These are phyloP conservation scores for Sebastes flavidus DNA, from an alignment of 2,797 vertebrate species.

Conservation along the genomic window DNA sequence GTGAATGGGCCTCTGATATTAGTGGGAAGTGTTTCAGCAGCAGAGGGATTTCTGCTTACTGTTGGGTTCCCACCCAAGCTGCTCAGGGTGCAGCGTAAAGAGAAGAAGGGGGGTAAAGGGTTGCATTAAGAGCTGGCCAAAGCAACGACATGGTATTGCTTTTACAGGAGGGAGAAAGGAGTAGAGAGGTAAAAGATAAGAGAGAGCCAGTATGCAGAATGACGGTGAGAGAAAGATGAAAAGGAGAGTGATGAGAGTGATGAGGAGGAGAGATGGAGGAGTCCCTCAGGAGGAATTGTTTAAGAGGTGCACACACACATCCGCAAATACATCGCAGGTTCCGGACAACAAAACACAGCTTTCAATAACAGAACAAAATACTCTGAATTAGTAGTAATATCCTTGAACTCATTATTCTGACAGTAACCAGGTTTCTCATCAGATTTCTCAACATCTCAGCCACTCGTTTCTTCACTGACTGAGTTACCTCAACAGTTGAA, in stretches of 20 bases:
- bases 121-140: conserved; percentile 68
- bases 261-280: conserved; percentile 16
- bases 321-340: background rate
- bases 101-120: conserved; percentile 25
- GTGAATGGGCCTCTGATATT: conserved; percentile 50
- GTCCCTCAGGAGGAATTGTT: conserved; percentile 6
- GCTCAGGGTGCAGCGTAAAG: conserved; percentile 16
- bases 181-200: conserved; percentile 12
- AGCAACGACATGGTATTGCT: conserved; percentile 65
- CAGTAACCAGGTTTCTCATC: background rate
- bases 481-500: background rate
- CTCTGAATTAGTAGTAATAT: background rate
- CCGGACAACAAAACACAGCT: background rate
- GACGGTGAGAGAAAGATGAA: conserved; percentile 16
- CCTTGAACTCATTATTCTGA: background rate
- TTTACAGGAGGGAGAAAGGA: conserved; percentile 57
- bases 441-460: background rate
- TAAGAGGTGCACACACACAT: background rate
- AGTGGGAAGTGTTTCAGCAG: conserved; percentile 57
- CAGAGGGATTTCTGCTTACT: conserved; percentile 71
- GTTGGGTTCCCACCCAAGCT: conserved; percentile 50
- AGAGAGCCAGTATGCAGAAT: conserved; percentile 12
- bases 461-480: background rate
- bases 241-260: conserved; percentile 11
- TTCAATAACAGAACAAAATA: background rate